Base-by-base conservation (phyloP, 2,797 vertebrate genomes). In the Paedocypris micromegethes region DNA sequence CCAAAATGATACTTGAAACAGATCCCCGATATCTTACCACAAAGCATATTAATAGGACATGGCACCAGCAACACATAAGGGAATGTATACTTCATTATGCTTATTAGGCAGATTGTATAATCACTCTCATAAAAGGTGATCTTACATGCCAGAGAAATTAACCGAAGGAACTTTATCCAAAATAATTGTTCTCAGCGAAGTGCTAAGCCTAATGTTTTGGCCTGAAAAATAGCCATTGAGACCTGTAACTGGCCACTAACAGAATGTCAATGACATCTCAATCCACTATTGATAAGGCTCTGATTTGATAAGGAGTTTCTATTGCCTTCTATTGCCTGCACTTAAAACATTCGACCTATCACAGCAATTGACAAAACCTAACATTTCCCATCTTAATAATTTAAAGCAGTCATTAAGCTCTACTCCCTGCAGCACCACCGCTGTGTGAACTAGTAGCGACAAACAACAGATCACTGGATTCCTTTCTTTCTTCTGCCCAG, bases 81-180 rank as follows among this genome's bases (percentile, higher is more conserved):
- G 46, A 23, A 23, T 46, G 9, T 23, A 23, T 47, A 57, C 42
- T 46, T 65, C 49, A 76, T 79, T 75, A 50, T 74, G 77, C 78
- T 76, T 75, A 74, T 79, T 69, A 76, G 75, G 75, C 73, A 74
- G 72, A 79, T 73, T 75, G 64, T 63, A 57, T 56, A 74, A 72
- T 66, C 44, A 3, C 67, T 48, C 51, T 74, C 66, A 72, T 55
- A 58, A 59, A 58, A 65, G 58, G 58, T 55, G 55, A 61, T 40
- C 39, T 57, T 48, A 39, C 41, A 46, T 64, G 56, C 50, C 23
- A 67, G 41, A 63, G 65, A 64, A 73, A 77, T 63, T 39, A 38
- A 58, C 54, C 39, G 48, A 68, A 48, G 5, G 39, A 1, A 54
- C 53, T 48, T 62, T 53, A 52, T 47, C 54, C 63, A 53, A 49